These are phyloP conservation scores for Epinephelus coioides DNA, from an alignment of 2,797 vertebrate species.

Conservation along the genomic window DNA sequence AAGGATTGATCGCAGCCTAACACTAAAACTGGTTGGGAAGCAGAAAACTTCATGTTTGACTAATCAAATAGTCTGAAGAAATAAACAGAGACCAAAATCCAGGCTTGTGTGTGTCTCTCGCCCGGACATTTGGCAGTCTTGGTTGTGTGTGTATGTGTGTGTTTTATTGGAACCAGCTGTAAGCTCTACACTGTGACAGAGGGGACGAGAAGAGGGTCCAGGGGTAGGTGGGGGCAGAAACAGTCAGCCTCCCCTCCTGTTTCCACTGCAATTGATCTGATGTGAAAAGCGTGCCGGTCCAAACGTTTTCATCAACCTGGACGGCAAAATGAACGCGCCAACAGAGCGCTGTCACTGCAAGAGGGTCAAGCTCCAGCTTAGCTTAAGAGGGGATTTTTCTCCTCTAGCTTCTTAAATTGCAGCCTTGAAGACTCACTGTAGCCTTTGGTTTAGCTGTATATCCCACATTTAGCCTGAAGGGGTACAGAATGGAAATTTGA, in stretches of 20 bases:
- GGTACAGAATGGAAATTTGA: conserved; percentile 43
- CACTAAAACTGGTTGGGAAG: conserved; percentile 36
- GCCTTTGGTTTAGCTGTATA: conserved; percentile 54
- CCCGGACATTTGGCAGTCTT: conserved; percentile 49
- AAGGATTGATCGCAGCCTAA: conserved; percentile 46
- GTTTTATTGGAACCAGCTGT: conserved; percentile 82
- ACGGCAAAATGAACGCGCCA: conserved; percentile 45
- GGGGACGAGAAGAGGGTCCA: conserved; percentile 48
- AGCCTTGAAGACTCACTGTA: conserved; percentile 45
- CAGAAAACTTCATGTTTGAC: conserved; percentile 51
- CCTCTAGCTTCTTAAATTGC: conserved; percentile 56
- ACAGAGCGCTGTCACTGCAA: conserved; percentile 19
- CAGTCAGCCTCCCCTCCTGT: conserved; percentile 24
- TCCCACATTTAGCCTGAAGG: conserved; percentile 50
- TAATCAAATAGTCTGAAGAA: conserved; percentile 60
- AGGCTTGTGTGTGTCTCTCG: conserved; percentile 40
- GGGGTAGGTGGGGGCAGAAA: conserved; percentile 4
- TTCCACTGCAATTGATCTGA: conserved; percentile 50
- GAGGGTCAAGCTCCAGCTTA: conserved; percentile 42
- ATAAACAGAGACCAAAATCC: conserved; percentile 56
- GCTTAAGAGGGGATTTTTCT: conserved; percentile 42
- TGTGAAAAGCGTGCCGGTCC: conserved; percentile 65
- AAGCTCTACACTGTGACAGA: conserved; percentile 54
- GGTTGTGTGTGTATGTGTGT: conserved; percentile 23
- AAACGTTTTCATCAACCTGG: conserved; percentile 65